Conservation (phyloP, 2,888 invertebrate species). For the Drosophila subsilvestris region DNA sequence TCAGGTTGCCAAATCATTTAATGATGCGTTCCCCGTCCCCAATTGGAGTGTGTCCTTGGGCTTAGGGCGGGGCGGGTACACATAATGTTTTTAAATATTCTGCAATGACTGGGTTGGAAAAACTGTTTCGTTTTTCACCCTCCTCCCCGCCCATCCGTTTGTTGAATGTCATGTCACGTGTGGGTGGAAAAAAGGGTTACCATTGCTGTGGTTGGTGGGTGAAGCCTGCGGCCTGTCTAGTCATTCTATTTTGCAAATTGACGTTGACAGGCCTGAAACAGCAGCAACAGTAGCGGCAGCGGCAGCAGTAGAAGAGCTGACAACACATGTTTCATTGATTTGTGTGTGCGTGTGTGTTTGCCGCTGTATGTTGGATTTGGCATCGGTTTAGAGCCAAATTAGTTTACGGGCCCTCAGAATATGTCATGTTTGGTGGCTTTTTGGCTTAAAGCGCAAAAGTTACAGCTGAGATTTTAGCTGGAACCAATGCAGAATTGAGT, state of each 20-base stretch:
- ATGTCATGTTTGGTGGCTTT: slow-evolving; percentile 15
- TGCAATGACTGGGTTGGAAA: slow-evolving; percentile 30
- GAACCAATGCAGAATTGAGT: neutral
- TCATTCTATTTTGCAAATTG: slow-evolving; percentile 49
- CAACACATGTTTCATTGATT: slow-evolving; percentile 57
- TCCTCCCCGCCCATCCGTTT: neutral
- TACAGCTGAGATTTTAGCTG: neutral
- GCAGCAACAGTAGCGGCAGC: slow-evolving; percentile 10
- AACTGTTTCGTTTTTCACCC: neutral
- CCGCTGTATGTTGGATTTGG: neutral
- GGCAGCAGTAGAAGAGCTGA: slow-evolving; percentile 23
- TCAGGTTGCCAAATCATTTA: slow-evolving; percentile 66
- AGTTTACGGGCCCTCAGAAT: slow-evolving; percentile 19
- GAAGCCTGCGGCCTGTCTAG: slow-evolving; percentile 22
- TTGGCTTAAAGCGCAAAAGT: neutral
- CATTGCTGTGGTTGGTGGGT: neutral
- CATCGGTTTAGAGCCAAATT: slow-evolving; percentile 36
- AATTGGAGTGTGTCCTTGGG: slow-evolving; percentile 5
- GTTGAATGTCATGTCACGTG: slow-evolving; percentile 16
- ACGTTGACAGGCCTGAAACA: slow-evolving; percentile 53
- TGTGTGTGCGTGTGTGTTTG: slow-evolving; percentile 42
- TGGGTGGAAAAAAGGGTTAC: slow-evolving; percentile 15
- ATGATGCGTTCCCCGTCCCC: slow-evolving; percentile 42
- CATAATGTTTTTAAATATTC: slow-evolving; percentile 39
- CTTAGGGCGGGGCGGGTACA: neutral